Base-by-base conservation (phyloP, 2,113 vertebrate genomes). In the Leptosomus discolor region DNA sequence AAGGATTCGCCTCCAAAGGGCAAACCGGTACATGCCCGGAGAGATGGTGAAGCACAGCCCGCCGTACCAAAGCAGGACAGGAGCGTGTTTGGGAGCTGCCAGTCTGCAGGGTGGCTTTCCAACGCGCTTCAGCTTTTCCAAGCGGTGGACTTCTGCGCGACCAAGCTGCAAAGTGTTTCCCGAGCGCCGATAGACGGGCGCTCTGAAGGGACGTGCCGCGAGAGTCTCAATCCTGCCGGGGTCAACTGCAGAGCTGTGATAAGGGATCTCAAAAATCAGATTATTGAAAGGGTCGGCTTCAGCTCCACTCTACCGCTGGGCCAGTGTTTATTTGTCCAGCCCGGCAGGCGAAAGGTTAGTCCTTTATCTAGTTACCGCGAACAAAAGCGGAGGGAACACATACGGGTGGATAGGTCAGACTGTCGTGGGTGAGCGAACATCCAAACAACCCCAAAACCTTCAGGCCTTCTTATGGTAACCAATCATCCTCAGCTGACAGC, bases 281-380 rank as follows among this genome's bases (percentile, higher is more conserved):
- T 79, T 69, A 74, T 36, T 19, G 1, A 75, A 75, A 41, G 54
- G 43, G 71, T 37, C 5, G 1, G 43, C 77, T 93, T 92, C 85
- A 92, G 80, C 78, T 67, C 85, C 64, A 50, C 65, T 61, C 82
- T 34, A 17, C 41, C 83, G 89, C 95, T 60, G 82, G 41, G 63
- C 51, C 58, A 46, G 19, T 54, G 71, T 92, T 93, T 96, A 94
- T 95, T 95, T 96, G 92, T 83, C 67, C 91, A 91, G 81, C 67
- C 37, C 51, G 48, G 71, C 86, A 90, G 95, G 90, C 12, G 15
- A 97, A 96, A 96, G 51, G 56, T 92, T 85, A 94, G 70, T 50
- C 48, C 85, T 85, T 90, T 70, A 58, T 89, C 65, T 65, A 77
- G 57, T 78, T 84, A 77, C 65, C 54, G 45, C 6, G 54, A 83